phyloP scores from a whole-genome alignment of 2,113 vertebrate genomes.

The Ptyas mucosa region DNA sequence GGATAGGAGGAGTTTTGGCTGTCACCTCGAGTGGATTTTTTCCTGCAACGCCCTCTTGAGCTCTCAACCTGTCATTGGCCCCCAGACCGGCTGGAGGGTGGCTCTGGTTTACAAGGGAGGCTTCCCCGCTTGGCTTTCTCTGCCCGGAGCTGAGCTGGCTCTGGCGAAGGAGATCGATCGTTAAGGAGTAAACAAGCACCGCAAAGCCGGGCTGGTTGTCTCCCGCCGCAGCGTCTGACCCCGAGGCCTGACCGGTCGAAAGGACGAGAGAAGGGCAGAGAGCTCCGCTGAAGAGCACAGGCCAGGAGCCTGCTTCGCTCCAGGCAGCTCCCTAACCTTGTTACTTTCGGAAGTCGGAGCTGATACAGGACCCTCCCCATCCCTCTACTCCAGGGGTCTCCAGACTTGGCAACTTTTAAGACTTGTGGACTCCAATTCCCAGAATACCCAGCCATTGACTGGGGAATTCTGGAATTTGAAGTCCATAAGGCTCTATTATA shows the following conservation, averaged over 20 bases:
- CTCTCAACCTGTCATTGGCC: conserved; percentile 54
- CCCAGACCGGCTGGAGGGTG: conserved; percentile 6
- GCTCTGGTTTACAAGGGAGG: neutral
- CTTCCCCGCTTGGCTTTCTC: neutral
- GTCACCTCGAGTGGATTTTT: conserved; percentile 53
- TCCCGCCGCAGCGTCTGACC: neutral
- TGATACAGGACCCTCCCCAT: neutral
- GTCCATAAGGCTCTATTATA: neutral
- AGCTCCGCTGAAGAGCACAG: neutral
- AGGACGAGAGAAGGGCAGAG: neutral
- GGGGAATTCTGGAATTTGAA: neutral
- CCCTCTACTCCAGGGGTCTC: neutral
- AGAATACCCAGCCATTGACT: neutral
- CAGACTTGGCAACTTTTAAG: neutral
- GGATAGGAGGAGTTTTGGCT: conserved; percentile 55
- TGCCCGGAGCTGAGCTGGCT: neutral
- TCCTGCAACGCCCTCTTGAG: conserved; percentile 60
- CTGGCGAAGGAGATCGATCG: neutral
- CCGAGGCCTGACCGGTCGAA: neutral
- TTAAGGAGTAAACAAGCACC: neutral
- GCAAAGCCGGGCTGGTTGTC: neutral
- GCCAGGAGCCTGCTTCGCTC: neutral
- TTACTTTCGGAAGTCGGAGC: neutral
- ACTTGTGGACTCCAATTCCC: neutral
- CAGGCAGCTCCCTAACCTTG: no score